Conservation (phyloP, 2,113 vertebrate genomes). For the Lepisosteus osseus region DNA sequence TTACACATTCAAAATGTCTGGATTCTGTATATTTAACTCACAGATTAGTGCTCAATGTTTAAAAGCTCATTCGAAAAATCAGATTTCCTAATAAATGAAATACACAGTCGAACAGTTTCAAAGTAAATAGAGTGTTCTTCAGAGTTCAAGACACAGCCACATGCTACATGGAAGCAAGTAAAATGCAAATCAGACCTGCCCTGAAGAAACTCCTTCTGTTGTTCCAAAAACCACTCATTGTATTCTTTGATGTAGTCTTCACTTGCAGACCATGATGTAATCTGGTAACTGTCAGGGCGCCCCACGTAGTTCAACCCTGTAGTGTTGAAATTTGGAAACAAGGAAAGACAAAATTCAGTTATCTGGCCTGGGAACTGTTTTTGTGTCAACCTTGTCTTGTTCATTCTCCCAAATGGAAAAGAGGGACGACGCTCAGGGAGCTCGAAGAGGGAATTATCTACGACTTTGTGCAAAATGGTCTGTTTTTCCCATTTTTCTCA, state of each 20-base stretch:
- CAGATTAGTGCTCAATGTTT: too few relatives aligned
- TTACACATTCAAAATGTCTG: too few relatives aligned
- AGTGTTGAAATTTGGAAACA: background rate
- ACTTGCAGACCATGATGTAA: slow-evolving; percentile 35
- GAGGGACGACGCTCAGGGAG: too few relatives aligned
- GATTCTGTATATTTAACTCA: too few relatives aligned
- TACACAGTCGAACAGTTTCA: too few relatives aligned
- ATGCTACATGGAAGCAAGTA: background rate
- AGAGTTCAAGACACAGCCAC: too few relatives aligned
- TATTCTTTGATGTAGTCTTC: slow-evolving; percentile 42
- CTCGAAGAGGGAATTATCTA: too few relatives aligned
- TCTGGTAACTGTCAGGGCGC: slow-evolving; percentile 34
- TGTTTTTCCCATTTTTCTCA: too few relatives aligned
- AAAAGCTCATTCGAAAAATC: too few relatives aligned
- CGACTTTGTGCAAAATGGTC: too few relatives aligned
- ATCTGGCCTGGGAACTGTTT: background rate
- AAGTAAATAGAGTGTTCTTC: too few relatives aligned
- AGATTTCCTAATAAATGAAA: too few relatives aligned
- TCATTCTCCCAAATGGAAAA: background rate
- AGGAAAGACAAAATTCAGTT: background rate
- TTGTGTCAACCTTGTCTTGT: background rate
- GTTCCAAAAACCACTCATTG: slow-evolving; percentile 37
- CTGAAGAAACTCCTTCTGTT: slow-evolving; percentile 37
- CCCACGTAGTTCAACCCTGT: slow-evolving; percentile 47
- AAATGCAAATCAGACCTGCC: slow-evolving; percentile 35